These are phyloP conservation scores for Acipenser ruthenus DNA, from an alignment of 2,797 vertebrate genomes.

Conservation along the genomic window DNA sequence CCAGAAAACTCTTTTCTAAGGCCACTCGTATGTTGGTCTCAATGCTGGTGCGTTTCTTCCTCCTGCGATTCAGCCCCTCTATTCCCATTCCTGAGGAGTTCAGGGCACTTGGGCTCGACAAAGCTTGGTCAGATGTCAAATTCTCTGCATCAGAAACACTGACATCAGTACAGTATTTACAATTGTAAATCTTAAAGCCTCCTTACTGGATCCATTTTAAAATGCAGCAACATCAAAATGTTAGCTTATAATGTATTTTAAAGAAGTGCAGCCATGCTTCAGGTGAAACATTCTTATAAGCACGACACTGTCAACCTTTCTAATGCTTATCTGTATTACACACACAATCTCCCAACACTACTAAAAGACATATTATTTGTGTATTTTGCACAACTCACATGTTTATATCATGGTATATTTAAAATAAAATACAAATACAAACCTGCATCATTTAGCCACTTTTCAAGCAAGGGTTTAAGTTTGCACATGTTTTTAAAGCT, in stretches of 20 bases:
- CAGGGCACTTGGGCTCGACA: constrained; percentile 91
- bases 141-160: constrained; percentile 68
- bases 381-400: not conserved
- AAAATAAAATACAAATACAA: constrained; percentile 39
- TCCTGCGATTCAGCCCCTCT: constrained; percentile 93
- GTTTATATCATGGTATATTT: not conserved
- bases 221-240: too few relatives aligned
- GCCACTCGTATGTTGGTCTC: constrained; percentile 99
- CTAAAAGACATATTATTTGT: not conserved
- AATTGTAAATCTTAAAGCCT: too few relatives aligned
- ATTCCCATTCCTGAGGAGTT: constrained; percentile 85
- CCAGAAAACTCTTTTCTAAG: constrained; percentile 99
- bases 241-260: too few relatives aligned
- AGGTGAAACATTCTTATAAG: not conserved
- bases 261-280: too few relatives aligned
- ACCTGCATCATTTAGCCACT: constrained; percentile 99
- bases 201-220: too few relatives aligned
- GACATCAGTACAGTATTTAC: not conserved
- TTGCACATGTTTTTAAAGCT: constrained; percentile 99
- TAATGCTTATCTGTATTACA: not conserved
- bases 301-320: not conserved
- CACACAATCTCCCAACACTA: not conserved
- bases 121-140: constrained; percentile 86
- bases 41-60: constrained; percentile 99
- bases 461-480: constrained; percentile 97